phyloP scores from a whole-genome alignment of 2,113 vertebrate species.

The Emberiza fucata region DNA sequence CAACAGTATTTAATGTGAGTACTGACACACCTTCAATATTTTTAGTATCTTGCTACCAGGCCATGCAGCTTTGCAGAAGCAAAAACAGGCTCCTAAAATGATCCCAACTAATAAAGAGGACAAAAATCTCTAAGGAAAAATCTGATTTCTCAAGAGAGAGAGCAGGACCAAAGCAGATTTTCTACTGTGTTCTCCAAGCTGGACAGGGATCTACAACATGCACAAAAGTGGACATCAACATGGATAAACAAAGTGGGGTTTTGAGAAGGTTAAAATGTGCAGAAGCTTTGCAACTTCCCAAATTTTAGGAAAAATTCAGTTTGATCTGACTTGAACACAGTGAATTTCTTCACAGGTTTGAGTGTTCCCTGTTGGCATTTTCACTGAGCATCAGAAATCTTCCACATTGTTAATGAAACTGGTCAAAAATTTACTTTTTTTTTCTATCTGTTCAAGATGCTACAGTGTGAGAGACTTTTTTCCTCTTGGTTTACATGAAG shows the following conservation, averaged over 20 bases:
- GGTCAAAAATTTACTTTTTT: not conserved
- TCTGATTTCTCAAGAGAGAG: not conserved
- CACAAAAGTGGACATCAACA: not conserved
- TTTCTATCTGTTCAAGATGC: not conserved
- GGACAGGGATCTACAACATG: not conserved
- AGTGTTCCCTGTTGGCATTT: not conserved
- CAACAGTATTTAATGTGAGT: not conserved
- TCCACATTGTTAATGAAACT: not conserved
- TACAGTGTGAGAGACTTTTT: not conserved
- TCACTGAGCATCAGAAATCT: not conserved
- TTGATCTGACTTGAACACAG: fast-evolving
- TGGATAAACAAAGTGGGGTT: not conserved
- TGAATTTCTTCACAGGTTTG: not conserved
- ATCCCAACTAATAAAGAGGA: not conserved
- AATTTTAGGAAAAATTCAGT: not conserved
- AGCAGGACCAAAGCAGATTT: not conserved
- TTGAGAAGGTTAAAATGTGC: not conserved
- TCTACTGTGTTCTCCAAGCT: not conserved
- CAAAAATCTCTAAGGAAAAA: not conserved
- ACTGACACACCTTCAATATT: not conserved
- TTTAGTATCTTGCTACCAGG: not conserved
- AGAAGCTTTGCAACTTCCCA: not conserved
- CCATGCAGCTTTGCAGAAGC: not conserved
- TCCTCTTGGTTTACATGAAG: not conserved
- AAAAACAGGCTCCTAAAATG: not conserved